Conservation (phyloP, 2,888 invertebrate genomes). For the Agrilus cyanescens region DNA sequence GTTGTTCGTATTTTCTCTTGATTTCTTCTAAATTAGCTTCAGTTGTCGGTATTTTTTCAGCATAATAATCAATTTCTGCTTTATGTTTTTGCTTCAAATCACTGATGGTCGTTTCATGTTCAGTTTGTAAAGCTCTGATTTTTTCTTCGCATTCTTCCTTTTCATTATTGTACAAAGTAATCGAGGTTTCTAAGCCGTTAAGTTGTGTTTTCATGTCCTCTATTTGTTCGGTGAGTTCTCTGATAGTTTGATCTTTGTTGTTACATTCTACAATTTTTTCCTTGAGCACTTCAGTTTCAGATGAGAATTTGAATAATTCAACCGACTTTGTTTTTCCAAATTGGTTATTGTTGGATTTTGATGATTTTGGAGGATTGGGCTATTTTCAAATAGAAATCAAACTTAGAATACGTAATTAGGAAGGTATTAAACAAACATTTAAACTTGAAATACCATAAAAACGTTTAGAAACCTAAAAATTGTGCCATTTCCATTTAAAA, state of each 20-base stretch:
- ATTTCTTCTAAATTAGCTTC: constrained; percentile 12
- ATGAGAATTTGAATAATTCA: constrained; percentile 10
- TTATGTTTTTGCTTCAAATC: background rate
- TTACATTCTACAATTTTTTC: constrained; percentile 43
- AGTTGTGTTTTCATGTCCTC: constrained; percentile 40
- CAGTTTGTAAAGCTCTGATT: constrained; percentile 20
- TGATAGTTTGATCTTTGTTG: constrained; percentile 40
- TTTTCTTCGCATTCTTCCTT: constrained; percentile 30
- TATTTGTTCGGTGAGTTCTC: constrained; percentile 38
- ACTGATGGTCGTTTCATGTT: constrained; percentile 6
- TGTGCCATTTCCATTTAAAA: constrained; percentile 32
- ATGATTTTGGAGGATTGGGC: constrained; percentile 20
- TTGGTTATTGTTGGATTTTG: constrained; percentile 16
- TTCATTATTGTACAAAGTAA: constrained; percentile 31
- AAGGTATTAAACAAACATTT: too few species aligned
- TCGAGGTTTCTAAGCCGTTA: constrained; percentile 32
- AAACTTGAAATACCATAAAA: too few species aligned
- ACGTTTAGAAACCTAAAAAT: background rate
- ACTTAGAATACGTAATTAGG: too few species aligned
- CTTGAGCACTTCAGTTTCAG: constrained; percentile 33
- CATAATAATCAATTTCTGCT: background rate
- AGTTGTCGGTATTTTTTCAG: background rate
- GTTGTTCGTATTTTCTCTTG: constrained; percentile 11
- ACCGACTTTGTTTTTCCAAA: constrained; percentile 9
- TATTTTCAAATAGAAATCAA: constrained; percentile 16